These are phyloP conservation scores for Heliconius hortense DNA, from an alignment of 2,888 invertebrate species.

Conservation along the genomic window DNA sequence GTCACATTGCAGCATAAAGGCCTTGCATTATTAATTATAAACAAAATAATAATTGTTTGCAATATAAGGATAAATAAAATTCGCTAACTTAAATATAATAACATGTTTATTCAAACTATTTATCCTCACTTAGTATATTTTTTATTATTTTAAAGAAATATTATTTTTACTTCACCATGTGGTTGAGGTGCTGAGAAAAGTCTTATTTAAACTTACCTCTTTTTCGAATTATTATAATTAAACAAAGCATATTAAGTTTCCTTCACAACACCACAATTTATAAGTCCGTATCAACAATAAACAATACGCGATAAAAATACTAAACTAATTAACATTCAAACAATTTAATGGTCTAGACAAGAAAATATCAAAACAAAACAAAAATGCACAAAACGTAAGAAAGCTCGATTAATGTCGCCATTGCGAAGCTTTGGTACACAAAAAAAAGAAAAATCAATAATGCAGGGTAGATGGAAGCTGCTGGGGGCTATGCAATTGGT, in stretches of 20 bases:
- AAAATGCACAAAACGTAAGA: background rate
- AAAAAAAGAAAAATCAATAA: constrained; percentile 31
- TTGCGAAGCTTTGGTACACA: background rate
- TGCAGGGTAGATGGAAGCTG: constrained; percentile 11
- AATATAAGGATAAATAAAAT: background rate
- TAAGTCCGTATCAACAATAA: background rate
- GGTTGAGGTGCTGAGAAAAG: background rate
- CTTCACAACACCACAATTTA: background rate
- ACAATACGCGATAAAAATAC: background rate
- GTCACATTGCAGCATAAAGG: background rate
- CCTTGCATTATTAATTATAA: background rate
- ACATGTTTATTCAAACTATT: background rate
- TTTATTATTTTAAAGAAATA: background rate
- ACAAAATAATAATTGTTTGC: background rate
- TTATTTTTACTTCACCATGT: background rate
- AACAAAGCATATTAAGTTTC: background rate
- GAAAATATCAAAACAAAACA: background rate
- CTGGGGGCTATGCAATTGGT: constrained; percentile 11
- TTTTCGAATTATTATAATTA: background rate
- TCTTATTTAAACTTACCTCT: background rate
- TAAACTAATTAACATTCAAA: background rate
- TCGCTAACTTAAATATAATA: constrained; percentile 1
- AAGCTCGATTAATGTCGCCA: constrained; percentile 4
- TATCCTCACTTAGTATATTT: background rate
- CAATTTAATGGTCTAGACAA: background rate